A percentile compares a stretch with the other conserved stretches of the same genome.
Evolutionary conservation across 2,797 vertebrate species (phyloP).

Genomic region (Acipenser transmontanus): DNA sequence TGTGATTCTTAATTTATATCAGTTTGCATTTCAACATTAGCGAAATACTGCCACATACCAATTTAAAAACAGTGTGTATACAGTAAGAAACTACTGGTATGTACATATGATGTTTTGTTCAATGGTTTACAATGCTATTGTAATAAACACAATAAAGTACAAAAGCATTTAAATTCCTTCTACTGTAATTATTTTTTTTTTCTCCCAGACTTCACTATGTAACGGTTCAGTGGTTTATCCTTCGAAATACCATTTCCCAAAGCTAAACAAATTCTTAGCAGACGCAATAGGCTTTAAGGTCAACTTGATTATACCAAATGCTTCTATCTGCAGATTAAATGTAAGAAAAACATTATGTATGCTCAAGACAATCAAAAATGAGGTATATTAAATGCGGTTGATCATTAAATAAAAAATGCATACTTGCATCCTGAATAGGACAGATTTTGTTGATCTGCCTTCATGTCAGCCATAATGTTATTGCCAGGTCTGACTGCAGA

Average conservation of each 20-base stretch:
- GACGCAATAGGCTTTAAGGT: background rate
- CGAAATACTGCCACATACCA: background rate
- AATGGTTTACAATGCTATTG: too few species aligned
- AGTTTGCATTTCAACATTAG: conserved; percentile 17
- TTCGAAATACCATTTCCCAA: conserved; percentile 1
- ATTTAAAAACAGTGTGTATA: background rate
- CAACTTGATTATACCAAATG: background rate
- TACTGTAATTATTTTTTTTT: background rate
- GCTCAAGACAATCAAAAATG: background rate
- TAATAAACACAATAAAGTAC: too few species aligned
- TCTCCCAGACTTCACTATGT: background rate
- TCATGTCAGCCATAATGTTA: background rate
- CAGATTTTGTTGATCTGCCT: background rate
- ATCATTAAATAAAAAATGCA: background rate
- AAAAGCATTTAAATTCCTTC: background rate
- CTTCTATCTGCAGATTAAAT: background rate
- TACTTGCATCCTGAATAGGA: background rate
- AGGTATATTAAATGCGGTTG: background rate
- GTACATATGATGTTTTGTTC: too few species aligned
- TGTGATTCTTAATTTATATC: conserved; percentile 26
- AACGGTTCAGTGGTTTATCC: background rate
- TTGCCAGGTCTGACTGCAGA: background rate
- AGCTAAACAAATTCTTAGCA: background rate
- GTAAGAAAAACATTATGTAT: background rate
- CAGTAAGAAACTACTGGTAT: background rate